Evolutionary conservation across 2,888 invertebrate species (phyloP), one percentile per base, ranked within the genome.

Genomic region (Drosophila yooni): DNA sequence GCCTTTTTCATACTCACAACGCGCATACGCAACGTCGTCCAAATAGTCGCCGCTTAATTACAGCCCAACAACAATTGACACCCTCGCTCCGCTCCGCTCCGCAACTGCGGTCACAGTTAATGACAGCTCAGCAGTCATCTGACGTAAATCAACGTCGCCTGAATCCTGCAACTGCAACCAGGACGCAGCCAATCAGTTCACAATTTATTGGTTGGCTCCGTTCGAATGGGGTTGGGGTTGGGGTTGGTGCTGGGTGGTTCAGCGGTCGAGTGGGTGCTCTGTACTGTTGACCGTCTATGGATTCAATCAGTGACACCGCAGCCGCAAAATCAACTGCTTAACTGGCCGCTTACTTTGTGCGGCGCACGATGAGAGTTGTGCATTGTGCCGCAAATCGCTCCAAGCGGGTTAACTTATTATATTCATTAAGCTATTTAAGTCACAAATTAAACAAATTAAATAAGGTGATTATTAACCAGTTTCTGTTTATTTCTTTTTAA

Each of bases 31-130:
- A 57, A n/a, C 64, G 61, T 57, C 60, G 70, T 54, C 43, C 79
- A 66, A 78, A 81, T 65, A 73, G 63, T 66, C 70, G 40, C 33
- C 43, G 73, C 66, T 89, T 83, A 83, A 83, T 83, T 83, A 80
- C 71, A 75, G 53, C 29, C 60, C 25, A 25, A 61, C 25, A 29
- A 66, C 51, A 64, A 70, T 62, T 70, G 66, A 10, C 43, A 38
- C 40, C 52, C 54, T 21, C 21, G 21, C 21, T 21, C 21, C 21
- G 21, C 21, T 21, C 21, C 21, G 62, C 50, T 50, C 83, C 87
- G 83, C 66, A 87, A 81, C 75, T 89, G 85, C 65, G 91, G 85
- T 81, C 61, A 60, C 61, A 84, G 72, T 85, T 90, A 80, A 83
- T 83, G 77, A 83, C 76, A 69, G 76, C 54, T 71, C 74, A 65